A percentile compares a stretch with the other conserved stretches of the same genome.
Conservation (phyloP, 2,113 vertebrate species). For the Actenoides hombroni region DNA sequence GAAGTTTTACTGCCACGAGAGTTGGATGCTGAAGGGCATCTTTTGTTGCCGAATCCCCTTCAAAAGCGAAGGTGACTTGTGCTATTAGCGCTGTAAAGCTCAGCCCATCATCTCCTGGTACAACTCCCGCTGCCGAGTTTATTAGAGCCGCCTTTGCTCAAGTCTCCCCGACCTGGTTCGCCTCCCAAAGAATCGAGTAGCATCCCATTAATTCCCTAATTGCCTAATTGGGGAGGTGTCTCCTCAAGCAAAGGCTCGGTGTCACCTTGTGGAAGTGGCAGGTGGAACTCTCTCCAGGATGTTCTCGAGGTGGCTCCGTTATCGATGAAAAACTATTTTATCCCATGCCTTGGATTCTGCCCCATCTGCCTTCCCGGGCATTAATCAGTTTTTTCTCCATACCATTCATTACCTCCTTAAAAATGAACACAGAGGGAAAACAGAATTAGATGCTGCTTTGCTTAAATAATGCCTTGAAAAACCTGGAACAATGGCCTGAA, state of each 20-base stretch:
- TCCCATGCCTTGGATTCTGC: neutral
- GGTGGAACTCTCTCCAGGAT: neutral
- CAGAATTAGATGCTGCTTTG: conserved; percentile 70
- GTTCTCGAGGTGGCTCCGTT: neutral
- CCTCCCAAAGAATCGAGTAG: neutral
- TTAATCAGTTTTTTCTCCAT: conserved; percentile 47
- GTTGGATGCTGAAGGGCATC: neutral
- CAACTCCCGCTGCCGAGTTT: neutral
- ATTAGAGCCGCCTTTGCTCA: neutral
- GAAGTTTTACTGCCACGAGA: neutral
- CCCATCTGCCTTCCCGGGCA: conserved; percentile 40
- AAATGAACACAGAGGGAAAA: conserved; percentile 61
- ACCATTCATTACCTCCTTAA: conserved; percentile 65
- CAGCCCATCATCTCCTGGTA: neutral
- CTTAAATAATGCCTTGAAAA: conserved; percentile 69
- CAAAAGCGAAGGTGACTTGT: neutral
- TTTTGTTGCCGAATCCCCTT: neutral
- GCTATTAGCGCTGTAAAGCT: neutral
- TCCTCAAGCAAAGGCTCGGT: neutral
- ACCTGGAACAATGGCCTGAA: conserved; percentile 36
- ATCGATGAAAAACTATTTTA: conserved; percentile 23
- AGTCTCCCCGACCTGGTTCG: neutral
- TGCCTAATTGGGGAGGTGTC: neutral
- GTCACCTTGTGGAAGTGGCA: neutral
- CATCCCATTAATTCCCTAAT: conserved; percentile 42